Conservation (phyloP, 1,140 invertebrate genomes). For the Cepaea nemoralis region DNA sequence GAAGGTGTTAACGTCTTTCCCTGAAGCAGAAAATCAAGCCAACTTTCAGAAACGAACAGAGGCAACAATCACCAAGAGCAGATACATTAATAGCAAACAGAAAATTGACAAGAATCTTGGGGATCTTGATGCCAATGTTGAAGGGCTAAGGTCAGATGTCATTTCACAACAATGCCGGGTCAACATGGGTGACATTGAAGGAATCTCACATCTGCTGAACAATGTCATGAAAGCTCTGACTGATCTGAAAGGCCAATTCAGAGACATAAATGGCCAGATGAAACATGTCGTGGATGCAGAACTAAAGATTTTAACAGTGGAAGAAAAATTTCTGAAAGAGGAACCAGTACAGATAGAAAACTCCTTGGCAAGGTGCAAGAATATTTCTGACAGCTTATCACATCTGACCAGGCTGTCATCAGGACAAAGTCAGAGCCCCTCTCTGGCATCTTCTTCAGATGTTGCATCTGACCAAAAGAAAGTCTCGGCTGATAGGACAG, state of each 20-base stretch:
- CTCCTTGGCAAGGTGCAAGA: conserved; percentile 92
- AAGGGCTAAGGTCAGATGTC: conserved; percentile 92
- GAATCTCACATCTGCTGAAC: conserved; percentile 92
- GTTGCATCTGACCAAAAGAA: no score
- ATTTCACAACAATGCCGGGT: conserved; percentile 94
- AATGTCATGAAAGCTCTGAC: conserved; percentile 93
- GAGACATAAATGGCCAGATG: conserved; percentile 88
- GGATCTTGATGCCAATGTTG: conserved; percentile 94
- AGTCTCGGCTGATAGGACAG: no score
- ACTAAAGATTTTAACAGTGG: conserved; percentile 92
- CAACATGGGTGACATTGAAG: conserved; percentile 96
- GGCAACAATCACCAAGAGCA: conserved; percentile 82
- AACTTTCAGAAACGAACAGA: conserved; percentile 79
- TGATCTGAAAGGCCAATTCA: conserved; percentile 88
- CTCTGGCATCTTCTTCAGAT: no score
- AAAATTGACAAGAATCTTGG: conserved; percentile 91
- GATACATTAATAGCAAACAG: conserved; percentile 91
- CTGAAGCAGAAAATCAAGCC: conserved; percentile 76
- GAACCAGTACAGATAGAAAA: conserved; percentile 93
- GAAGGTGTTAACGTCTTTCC: conserved; percentile 74
- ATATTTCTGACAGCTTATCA: conserved; percentile 94
- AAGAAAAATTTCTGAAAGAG: conserved; percentile 96
- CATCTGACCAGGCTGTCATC: no score
- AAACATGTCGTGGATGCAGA: conserved; percentile 88
- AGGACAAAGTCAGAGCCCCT: no score